Evolutionary conservation across 2,888 invertebrate species (phyloP).

Genomic region (Acleris sparsana): DNA sequence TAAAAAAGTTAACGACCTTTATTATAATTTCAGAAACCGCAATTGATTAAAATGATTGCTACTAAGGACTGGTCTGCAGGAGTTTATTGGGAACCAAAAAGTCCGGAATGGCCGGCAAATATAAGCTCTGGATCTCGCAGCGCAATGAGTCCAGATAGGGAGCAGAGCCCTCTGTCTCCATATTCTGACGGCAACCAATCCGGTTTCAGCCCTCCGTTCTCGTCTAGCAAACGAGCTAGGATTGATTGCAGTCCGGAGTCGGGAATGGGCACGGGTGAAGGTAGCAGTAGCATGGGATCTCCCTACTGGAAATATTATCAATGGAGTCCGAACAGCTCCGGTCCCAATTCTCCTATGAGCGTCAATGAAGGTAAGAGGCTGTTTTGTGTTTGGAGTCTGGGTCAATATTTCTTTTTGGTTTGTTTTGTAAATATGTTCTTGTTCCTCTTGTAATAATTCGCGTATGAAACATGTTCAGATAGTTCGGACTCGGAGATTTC

Average conservation of each 20-base stretch:
- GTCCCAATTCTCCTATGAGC: conserved; percentile 77
- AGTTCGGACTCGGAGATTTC: conserved; percentile 83
- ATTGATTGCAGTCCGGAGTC: conserved; percentile 79
- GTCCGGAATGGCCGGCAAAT: conserved; percentile 66
- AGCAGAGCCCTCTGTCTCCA: conserved; percentile 61
- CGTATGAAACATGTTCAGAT: conserved; percentile 51
- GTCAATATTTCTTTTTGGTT: too few species aligned
- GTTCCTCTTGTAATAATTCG: too few species aligned
- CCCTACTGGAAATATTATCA: conserved; percentile 73
- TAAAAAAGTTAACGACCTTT: conserved; percentile 33
- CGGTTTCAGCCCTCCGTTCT: conserved; percentile 68
- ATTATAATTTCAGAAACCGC: conserved; percentile 56
- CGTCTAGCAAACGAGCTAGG: conserved; percentile 54
- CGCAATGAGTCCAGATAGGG: conserved; percentile 63
- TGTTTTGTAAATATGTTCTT: too few species aligned
- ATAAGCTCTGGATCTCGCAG: conserved; percentile 52
- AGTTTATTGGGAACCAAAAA: conserved; percentile 75
- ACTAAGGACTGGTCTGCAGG: conserved; percentile 74
- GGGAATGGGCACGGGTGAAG: conserved; percentile 64
- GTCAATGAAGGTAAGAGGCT: conserved; percentile 59
- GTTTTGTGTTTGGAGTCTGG: too few species aligned
- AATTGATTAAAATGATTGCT: conserved; percentile 64
- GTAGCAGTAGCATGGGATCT: conserved; percentile 55
- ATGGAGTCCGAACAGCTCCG: conserved; percentile 82
- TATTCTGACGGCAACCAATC: conserved; percentile 69